A percentile compares a stretch with the other conserved stretches of the same genome.
phyloP scores from a whole-genome alignment of 2,797 vertebrate species.

The Dendrocincla tyrannina region DNA sequence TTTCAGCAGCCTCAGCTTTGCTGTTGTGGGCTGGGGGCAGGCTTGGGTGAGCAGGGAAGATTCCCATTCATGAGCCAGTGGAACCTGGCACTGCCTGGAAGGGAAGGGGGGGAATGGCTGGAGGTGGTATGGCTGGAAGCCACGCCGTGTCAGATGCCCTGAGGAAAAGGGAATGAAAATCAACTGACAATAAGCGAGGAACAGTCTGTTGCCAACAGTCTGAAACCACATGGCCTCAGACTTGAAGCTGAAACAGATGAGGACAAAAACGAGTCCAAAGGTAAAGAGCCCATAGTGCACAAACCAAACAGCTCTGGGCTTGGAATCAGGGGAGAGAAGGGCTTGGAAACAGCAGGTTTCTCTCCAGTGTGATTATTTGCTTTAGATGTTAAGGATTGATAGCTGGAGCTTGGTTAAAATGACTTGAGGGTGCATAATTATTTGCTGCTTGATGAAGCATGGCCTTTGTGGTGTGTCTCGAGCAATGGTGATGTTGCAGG shows the following conservation, averaged over 20 bases:
- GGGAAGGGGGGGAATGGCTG: not conserved
- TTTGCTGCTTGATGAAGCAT: not conserved
- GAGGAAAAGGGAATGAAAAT: slow-evolving; percentile 33
- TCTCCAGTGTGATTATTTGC: not conserved
- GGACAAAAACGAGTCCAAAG: slow-evolving; percentile 37
- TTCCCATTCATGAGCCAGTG: slow-evolving; percentile 21
- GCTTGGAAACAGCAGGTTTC: slow-evolving; percentile 1
- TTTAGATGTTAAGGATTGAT: not conserved
- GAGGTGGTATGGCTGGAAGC: slow-evolving; percentile 50
- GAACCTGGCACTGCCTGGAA: slow-evolving; percentile 43
- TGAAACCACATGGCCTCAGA: slow-evolving; percentile 20
- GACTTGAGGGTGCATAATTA: not conserved
- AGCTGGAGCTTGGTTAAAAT: not conserved
- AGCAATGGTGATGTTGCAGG: not conserved
- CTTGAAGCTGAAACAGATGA: slow-evolving; percentile 66
- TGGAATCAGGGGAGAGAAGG: not conserved
- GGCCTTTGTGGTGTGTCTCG: not conserved
- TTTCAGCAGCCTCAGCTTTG: slow-evolving; percentile 35
- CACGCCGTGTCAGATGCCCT: slow-evolving; percentile 14
- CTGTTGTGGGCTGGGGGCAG: not conserved
- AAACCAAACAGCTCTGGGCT: slow-evolving; percentile 20
- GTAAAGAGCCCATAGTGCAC: slow-evolving; percentile 21
- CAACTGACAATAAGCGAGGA: slow-evolving; percentile 31
- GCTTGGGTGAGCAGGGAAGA: slow-evolving; percentile 15
- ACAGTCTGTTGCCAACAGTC: slow-evolving; percentile 17